Percentiles rank a stretch among this genome's conserved stretches.
Evolutionary conservation across 2,113 vertebrate genomes (phyloP).

Genomic region (Takifugu bimaculatus): DNA sequence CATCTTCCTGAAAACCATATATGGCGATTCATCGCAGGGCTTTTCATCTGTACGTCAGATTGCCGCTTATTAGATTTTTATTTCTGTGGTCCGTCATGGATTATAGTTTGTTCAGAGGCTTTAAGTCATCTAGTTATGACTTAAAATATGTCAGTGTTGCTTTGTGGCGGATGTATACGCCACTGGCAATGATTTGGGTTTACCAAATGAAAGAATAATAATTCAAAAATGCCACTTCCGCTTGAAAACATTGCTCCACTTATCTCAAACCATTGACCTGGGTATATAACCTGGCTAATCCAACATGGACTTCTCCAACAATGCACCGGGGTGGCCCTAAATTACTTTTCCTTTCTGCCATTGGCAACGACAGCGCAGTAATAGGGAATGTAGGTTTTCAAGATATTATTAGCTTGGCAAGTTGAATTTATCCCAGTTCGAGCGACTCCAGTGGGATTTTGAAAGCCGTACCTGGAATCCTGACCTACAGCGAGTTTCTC

Average conservation of each 20-base stretch:
- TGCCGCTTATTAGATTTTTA: too few species aligned
- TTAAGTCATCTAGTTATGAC: background rate
- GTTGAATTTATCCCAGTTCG: conserved; percentile 46
- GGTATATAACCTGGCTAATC: conserved; percentile 41
- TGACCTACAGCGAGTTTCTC: conserved; percentile 21
- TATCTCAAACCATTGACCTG: conserved; percentile 15
- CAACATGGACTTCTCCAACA: conserved; percentile 14
- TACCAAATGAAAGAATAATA: conserved; percentile 16
- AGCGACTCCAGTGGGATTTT: conserved; percentile 50
- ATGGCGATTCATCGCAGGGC: too few species aligned
- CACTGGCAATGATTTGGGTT: conserved; percentile 1
- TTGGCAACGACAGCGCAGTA: conserved; percentile 35
- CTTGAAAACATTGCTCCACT: conserved; percentile 24
- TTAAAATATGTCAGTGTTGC: background rate
- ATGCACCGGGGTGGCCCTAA: conserved; percentile 27
- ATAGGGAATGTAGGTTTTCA: conserved; percentile 46
- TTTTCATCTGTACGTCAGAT: too few species aligned
- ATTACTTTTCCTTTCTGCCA: conserved; percentile 50
- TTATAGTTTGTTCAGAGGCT: too few species aligned
- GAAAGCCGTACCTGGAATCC: conserved; percentile 14
- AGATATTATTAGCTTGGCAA: conserved; percentile 60
- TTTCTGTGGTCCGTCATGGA: too few species aligned
- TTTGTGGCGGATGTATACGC: background rate
- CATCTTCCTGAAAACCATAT: background rate
- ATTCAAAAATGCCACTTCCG: conserved; percentile 31